These are phyloP conservation scores for Ctenoplectra terminalis DNA, from an alignment of 1,140 invertebrate species.

Conservation along the genomic window DNA sequence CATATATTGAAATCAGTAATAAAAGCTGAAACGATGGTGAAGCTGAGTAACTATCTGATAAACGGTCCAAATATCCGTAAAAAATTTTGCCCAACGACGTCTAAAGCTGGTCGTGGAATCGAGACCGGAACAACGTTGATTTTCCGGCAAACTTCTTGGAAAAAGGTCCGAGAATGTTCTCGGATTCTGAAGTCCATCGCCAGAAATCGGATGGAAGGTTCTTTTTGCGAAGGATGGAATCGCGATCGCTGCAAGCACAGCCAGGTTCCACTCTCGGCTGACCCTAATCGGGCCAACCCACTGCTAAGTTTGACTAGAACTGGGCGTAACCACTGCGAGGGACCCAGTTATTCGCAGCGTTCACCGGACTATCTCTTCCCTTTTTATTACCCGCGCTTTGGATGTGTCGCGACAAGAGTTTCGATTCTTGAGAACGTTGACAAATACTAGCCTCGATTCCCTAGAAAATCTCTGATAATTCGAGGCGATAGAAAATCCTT, in stretches of 20 bases:
- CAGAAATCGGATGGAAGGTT: conserved; percentile 27
- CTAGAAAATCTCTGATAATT: not conserved
- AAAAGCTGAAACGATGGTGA: not conserved
- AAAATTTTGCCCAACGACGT: not conserved
- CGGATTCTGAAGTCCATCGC: conserved; percentile 24
- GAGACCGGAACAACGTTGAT: conserved; percentile 31
- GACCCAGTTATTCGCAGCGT: conserved; percentile 51
- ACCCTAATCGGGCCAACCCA: conserved; percentile 74
- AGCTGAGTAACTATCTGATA: not conserved
- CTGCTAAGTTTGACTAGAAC: conserved; percentile 69
- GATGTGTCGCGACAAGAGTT: conserved; percentile 57
- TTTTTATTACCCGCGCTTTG: conserved; percentile 50
- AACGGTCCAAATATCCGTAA: not conserved
- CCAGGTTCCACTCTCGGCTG: conserved; percentile 57
- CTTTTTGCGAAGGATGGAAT: conserved; percentile 59
- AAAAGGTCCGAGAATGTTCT: conserved; percentile 17
- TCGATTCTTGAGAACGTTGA: conserved; percentile 19
- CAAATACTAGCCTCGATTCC: conserved; percentile 6
- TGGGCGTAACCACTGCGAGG: conserved; percentile 75
- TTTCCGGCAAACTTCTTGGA: conserved; percentile 14
- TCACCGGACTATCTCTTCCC: conserved; percentile 1
- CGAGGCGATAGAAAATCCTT: not conserved
- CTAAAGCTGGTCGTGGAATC: not conserved
- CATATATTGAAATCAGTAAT: not conserved
- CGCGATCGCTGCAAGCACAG: conserved; percentile 55